phyloP scores from a whole-genome alignment of 2,113 vertebrate genomes.

The Ceyx margarethae region DNA sequence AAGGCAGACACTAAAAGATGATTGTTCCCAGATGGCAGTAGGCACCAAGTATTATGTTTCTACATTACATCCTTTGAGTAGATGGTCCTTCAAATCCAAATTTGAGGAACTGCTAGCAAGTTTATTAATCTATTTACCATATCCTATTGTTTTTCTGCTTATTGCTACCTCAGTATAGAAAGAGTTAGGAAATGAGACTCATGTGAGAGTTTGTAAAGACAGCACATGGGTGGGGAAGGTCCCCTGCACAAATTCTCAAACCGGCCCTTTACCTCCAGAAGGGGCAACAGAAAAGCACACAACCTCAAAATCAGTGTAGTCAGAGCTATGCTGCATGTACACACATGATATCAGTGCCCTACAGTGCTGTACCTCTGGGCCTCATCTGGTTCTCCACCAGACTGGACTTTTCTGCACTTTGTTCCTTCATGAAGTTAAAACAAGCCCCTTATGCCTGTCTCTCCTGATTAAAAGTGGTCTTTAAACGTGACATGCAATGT shows the following conservation, averaged over 20 bases:
- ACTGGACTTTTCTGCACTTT: not conserved
- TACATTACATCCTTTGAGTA: not conserved
- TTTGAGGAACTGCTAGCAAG: not conserved
- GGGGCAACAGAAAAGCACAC: not conserved
- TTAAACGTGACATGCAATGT: not conserved
- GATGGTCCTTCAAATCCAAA: not conserved
- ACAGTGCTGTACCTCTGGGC: not conserved
- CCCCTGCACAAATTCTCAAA: not conserved
- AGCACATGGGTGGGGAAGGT: not conserved
- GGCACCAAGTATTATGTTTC: not conserved
- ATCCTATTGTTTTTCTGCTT: not conserved
- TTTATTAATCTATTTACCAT: not conserved
- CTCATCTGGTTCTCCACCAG: not conserved
- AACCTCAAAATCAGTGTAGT: not conserved
- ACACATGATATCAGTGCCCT: accelerated
- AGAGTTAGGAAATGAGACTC: not conserved
- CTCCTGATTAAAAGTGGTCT: not conserved
- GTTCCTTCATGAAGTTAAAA: not conserved
- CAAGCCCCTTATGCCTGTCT: accelerated
- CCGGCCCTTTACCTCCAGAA: not conserved
- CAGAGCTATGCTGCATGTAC: not conserved
- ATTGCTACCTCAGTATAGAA: not conserved
- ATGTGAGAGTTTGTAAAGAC: not conserved
- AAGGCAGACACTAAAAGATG: not conserved
- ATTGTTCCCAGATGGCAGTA: not conserved